These are phyloP conservation scores for Cydia fagiglandana DNA, from an alignment of 1,140 invertebrate species.

Conservation along the genomic window DNA sequence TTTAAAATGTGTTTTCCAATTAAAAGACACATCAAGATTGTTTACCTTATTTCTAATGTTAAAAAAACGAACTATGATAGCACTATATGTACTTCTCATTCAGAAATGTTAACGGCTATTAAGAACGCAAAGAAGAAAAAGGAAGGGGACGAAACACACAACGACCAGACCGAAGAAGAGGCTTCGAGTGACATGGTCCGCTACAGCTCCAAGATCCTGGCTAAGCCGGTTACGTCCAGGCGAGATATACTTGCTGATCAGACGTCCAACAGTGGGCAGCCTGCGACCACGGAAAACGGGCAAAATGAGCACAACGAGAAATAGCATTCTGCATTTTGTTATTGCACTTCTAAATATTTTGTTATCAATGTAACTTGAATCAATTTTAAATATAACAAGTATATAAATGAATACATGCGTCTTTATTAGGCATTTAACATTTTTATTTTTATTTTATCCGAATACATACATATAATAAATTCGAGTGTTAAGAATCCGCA, in stretches of 20 bases:
- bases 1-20: too few relatives aligned
- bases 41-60: too few relatives aligned
- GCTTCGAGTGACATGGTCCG: constrained; percentile 23
- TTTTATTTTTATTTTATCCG: too few relatives aligned
- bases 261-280: background rate
- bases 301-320: background rate
- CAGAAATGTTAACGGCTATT: constrained; percentile 55
- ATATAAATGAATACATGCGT: too few relatives aligned
- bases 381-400: too few relatives aligned
- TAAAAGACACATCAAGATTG: too few relatives aligned
- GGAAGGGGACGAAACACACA: constrained; percentile 35
- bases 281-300: background rate
- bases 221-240: constrained; percentile 1
- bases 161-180: constrained; percentile 21
- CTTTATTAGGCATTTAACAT: too few relatives aligned
- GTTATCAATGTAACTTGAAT: too few relatives aligned
- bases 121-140: constrained; percentile 55
- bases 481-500: too few relatives aligned
- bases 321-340: background rate
- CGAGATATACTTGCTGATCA: background rate
- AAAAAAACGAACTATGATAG: too few relatives aligned
- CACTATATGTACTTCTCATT: constrained; percentile 27
- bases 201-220: background rate
- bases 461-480: too few relatives aligned
- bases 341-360: too few relatives aligned